Base-by-base conservation (phyloP, 1,140 invertebrate genomes). In the Elymnias hypermnestra region DNA sequence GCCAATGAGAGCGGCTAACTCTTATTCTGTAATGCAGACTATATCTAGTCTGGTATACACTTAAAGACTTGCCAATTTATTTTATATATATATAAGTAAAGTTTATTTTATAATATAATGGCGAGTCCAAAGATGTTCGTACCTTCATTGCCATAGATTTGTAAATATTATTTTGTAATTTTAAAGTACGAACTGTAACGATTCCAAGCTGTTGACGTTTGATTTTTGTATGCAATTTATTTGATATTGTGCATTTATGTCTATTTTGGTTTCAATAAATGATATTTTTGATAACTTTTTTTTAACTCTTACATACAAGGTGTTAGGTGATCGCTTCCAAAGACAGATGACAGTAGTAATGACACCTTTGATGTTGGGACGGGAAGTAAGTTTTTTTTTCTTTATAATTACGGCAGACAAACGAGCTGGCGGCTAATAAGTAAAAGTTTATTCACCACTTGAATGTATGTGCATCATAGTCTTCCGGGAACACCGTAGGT, bases 121-220 rank as follows among this genome's bases (percentile, higher is more conserved):
- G 54, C 46, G 57, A 63, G 52, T 57, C 67, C 71, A 74, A 74
- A 74, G 67, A 74, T 57, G 43, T 56, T 61, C 54, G 58, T 66
- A 59, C 59, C 61, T 57, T 53, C 35, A 57, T 58, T 65, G 65
- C 71, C 65, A 71, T 74, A 69, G 55, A 52, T 29, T 28, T 73
- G 62, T 73, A 71, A 46, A 67, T 71, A 65, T 55, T 67, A 70
- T 67, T 69, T 37, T 56, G 33, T 57, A 52, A 51, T 49, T 43
- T 31, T 48, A n/a, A n/a, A n/a, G 19, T 36, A 13, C 22, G 22
- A 44, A 43, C 28, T 21, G 10, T 17, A 36, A 21, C 19, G 44
- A 39, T 39, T 47, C 14, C 25, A 33, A 28, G 19, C 29, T 56
- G 60, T 56, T 62, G 18, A 31, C 50, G 44, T 45, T 55, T 31